Percentiles rank a stretch among this genome's conserved stretches.
These are phyloP conservation scores for Galagoides demidoff DNA, from an alignment of 2,797 vertebrate genomes.

Conservation along the genomic window DNA sequence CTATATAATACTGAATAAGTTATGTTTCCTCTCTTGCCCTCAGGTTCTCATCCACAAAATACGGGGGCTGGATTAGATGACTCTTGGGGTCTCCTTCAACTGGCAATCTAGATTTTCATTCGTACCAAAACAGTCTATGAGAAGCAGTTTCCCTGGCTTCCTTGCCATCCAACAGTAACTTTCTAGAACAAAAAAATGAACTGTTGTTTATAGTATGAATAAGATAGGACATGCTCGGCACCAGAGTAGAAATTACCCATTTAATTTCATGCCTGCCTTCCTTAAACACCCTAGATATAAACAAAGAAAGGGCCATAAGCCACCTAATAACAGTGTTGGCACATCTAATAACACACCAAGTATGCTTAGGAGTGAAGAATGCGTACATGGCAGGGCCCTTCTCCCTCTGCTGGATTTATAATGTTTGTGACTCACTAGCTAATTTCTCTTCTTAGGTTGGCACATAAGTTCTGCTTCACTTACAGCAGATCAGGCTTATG, in stretches of 20 bases:
- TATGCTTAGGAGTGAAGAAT: background rate
- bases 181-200: slow-evolving; percentile 25
- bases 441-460: background rate
- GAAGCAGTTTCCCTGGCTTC: slow-evolving; percentile 49
- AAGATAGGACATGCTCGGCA: background rate
- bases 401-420: background rate
- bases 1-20: background rate
- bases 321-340: background rate
- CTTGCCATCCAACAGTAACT: slow-evolving; percentile 37
- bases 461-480: background rate
- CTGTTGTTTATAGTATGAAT: background rate
- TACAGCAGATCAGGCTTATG: background rate
- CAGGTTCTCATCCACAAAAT: slow-evolving; percentile 51
- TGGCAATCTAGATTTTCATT: slow-evolving; percentile 40
- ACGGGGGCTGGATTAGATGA: background rate
- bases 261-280: background rate
- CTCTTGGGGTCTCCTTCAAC: background rate
- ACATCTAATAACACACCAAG: background rate
- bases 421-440: background rate
- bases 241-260: slow-evolving; percentile 24
- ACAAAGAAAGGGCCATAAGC: slow-evolving; percentile 7
- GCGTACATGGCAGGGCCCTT: background rate
- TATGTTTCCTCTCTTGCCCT: slow-evolving; percentile 22
- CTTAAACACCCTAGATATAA: background rate
- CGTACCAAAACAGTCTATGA: background rate